Evolutionary conservation across 64 coral and sea anemone species (phyloP), one percentile per base, ranked within the genome.

Genomic region (Platygyra sinensis): DNA sequence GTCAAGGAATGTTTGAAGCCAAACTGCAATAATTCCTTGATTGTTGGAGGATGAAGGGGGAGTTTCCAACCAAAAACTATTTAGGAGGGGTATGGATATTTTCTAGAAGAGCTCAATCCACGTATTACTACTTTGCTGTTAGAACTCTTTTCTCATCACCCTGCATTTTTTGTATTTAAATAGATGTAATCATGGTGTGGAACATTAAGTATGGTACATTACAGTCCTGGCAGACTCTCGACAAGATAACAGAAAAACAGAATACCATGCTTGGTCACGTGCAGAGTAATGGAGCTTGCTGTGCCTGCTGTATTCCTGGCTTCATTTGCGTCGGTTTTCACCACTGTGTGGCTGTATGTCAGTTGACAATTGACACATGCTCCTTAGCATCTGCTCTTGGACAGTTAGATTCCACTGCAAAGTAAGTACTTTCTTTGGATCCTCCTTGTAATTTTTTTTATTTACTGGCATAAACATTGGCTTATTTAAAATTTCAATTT

Each of bases 321-420:
- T 92, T 86, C 76, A 79, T 92, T 30, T 92, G 90, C 61, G 42
- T 79, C 63, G 83, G 61, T 32, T 63, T 87, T 52, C 31, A 54
- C 15, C 30, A 86, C 13, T 52, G 22, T 79, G 83, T 92, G 4
- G 90, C 75, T 76, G 90, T 85, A 25, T 92, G 90, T 72, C 80
- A 83, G 20, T 72, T 54, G 28, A 39, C n/a, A 5, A 22, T 87
- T 1, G 60, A 67, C 15, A 22, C 60, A 61, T 87, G 81, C 27
- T 87, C 82, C 0, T 85, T 92, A 17, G 90, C 90, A 31, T 78
- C 90, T 19, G 83, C 83, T 67, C 82, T 92, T 12, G 90, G 90
- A 30, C 83, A 92, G 46, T 30, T 92, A 50, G 81, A 84, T 84
- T 84, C 62, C 20, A 84, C 81, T 17, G 36, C 81, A 11, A 84